Percentiles rank a stretch among this genome's conserved stretches.
These are phyloP conservation scores for Podarcis siculus DNA, from an alignment of 2,797 vertebrate species.

Conservation along the genomic window DNA sequence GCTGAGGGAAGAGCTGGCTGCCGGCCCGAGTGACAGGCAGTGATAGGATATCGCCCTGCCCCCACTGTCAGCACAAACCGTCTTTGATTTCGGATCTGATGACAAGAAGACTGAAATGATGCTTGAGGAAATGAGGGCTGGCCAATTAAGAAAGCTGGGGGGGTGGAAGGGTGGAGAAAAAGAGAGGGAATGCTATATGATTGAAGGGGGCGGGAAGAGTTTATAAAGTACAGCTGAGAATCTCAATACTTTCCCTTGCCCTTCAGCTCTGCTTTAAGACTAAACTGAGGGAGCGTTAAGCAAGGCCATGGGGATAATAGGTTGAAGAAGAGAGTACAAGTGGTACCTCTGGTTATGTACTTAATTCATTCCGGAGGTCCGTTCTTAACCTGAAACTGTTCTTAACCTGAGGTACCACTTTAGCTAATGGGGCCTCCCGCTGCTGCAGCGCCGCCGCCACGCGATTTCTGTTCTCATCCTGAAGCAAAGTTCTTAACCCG, in stretches of 20 bases:
- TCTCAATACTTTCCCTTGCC: conserved; percentile 8
- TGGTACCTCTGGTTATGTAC: no score
- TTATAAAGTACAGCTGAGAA: background rate
- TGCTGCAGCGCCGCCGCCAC: no score
- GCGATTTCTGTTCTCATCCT: no score
- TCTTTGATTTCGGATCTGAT: conserved; percentile 43
- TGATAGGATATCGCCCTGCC: background rate
- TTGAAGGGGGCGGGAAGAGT: background rate
- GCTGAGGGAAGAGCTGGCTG: conserved; percentile 35
- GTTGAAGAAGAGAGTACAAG: conserved; percentile 64
- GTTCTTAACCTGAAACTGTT: no score
- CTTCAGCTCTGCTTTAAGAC: conserved; percentile 45
- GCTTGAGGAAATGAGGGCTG: conserved; percentile 23
- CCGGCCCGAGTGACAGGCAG: conserved; percentile 32
- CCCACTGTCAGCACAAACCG: conserved; percentile 14
- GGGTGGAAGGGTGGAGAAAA: background rate
- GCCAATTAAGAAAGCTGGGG: background rate
- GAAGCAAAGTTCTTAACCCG: no score
- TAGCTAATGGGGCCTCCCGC: no score
- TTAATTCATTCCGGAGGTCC: no score
- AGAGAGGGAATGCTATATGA: background rate
- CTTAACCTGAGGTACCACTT: no score
- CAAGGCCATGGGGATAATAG: conserved; percentile 42
- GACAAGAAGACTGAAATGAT: conserved; percentile 18
- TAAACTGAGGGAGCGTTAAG: conserved; percentile 50